Percentiles rank a stretch among this genome's conserved stretches.
Conservation (phyloP, 2,797 vertebrate species). For the Hyperoplus lanceolatus region DNA sequence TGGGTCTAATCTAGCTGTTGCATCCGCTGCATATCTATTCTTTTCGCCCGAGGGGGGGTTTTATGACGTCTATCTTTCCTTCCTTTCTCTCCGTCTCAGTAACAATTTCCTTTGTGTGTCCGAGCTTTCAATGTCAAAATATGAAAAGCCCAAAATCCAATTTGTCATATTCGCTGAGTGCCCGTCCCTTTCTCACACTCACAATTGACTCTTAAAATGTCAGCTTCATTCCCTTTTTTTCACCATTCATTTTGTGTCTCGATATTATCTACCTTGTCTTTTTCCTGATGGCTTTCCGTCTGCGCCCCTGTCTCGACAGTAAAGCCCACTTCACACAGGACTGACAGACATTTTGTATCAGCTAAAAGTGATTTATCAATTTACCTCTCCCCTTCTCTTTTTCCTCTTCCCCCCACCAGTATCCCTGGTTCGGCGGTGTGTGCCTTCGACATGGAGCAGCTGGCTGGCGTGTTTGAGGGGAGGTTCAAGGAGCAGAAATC, state of each 20-base stretch:
- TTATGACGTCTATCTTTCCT: conserved; percentile 52
- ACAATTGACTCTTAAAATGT: conserved; percentile 39
- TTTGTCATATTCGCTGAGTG: conserved; percentile 65
- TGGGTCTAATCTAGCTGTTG: conserved; percentile 59
- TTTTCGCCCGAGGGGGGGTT: conserved; percentile 36
- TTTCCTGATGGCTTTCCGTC: conserved; percentile 34
- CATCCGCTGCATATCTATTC: conserved; percentile 53
- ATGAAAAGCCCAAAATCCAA: conserved; percentile 64
- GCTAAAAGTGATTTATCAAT: conserved; percentile 51
- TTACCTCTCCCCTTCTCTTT: conserved; percentile 17
- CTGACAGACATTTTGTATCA: conserved; percentile 47
- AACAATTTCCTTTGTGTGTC: conserved; percentile 70
- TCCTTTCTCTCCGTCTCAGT: conserved; percentile 53
- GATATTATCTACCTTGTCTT: conserved; percentile 45
- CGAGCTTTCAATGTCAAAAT: conserved; percentile 61
- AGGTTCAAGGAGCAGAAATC: conserved; percentile 98
- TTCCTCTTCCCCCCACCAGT: conserved; percentile 75
- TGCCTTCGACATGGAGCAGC: conserved; percentile 95
- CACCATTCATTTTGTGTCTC: conserved; percentile 19
- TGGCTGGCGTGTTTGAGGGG: conserved; percentile 93
- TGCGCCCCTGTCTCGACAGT: conserved; percentile 1
- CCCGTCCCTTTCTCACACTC: conserved; percentile 47
- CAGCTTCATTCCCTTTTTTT: conserved; percentile 32
- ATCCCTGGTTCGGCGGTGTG: conserved; percentile 97
- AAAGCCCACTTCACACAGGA: conserved; percentile 32